A percentile compares a stretch with the other conserved stretches of the same genome.
Conservation (phyloP, 2,888 invertebrate genomes). For the Heliothis peltigera region DNA sequence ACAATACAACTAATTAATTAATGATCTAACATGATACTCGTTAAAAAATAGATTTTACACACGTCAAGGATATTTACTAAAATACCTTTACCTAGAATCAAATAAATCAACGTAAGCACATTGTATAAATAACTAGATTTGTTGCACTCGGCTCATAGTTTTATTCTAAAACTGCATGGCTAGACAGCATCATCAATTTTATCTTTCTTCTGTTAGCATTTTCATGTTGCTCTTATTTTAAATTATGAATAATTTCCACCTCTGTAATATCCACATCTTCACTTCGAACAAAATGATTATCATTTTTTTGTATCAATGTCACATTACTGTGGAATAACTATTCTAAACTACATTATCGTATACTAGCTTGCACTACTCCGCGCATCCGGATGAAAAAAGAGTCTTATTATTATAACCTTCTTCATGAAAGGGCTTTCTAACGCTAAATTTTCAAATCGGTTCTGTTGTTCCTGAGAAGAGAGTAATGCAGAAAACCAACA, state of each 20-base stretch:
- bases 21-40: too few species aligned
- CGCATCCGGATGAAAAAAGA: too few species aligned
- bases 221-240: background rate
- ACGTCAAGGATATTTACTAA: too few species aligned
- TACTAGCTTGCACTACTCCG: too few species aligned
- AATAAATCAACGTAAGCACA: background rate
- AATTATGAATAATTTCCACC: background rate
- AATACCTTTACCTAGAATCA: too few species aligned
- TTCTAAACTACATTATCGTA: conserved; percentile 12
- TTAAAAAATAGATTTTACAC: too few species aligned
- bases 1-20: too few species aligned
- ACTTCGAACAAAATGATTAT: conserved; percentile 1
- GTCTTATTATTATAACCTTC: too few species aligned
- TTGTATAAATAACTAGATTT: background rate
- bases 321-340: conserved; percentile 22
- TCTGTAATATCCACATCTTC: background rate
- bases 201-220: background rate
- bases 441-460: too few species aligned
- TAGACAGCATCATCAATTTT: conserved; percentile 1
- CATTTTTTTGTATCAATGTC: conserved; percentile 33
- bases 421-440: too few species aligned
- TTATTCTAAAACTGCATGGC: background rate
- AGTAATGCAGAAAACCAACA: too few species aligned
- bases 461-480: too few species aligned
- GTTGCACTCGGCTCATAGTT: background rate